Evolutionary conservation across 2,888 invertebrate species (phyloP).

Genomic region (Epirrhoe alternata): DNA sequence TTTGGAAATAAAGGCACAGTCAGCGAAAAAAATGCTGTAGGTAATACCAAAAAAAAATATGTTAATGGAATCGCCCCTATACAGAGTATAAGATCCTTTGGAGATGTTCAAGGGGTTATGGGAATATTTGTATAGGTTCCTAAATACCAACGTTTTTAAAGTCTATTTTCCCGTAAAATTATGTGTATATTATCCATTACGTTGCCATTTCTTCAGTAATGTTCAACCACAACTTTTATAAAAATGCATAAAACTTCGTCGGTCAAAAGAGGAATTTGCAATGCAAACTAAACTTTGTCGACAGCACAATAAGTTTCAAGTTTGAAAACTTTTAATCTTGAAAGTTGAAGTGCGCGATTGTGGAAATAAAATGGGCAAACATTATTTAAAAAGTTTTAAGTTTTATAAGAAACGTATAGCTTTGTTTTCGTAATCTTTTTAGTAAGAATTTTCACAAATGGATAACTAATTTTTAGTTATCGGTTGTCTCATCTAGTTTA

Average conservation of each 20-base stretch:
- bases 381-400: not conserved
- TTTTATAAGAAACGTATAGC: not conserved
- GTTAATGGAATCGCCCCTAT: no score
- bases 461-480: no score
- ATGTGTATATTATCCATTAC: not conserved
- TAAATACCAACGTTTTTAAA: not conserved
- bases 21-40: no score
- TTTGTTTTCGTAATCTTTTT: not conserved
- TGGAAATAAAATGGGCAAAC: slow-evolving; percentile 14
- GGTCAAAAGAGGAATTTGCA: slow-evolving; percentile 36
- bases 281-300: slow-evolving; percentile 28
- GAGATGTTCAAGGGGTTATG: no score
- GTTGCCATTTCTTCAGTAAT: not conserved
- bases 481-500: no score
- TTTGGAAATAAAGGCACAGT: no score
- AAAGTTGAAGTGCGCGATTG: slow-evolving; percentile 18
- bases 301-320: slow-evolving; percentile 31
- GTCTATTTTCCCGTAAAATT: not conserved
- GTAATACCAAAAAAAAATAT: no score
- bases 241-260: slow-evolving; percentile 33
- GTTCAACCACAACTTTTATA: slow-evolving; percentile 23
- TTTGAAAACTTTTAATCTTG: slow-evolving; percentile 31
- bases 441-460: no score
- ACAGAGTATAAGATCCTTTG: no score
- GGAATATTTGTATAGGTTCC: no score